phyloP scores from a whole-genome alignment of 2,888 invertebrate genomes.

The Chrysolina oricalcia region DNA sequence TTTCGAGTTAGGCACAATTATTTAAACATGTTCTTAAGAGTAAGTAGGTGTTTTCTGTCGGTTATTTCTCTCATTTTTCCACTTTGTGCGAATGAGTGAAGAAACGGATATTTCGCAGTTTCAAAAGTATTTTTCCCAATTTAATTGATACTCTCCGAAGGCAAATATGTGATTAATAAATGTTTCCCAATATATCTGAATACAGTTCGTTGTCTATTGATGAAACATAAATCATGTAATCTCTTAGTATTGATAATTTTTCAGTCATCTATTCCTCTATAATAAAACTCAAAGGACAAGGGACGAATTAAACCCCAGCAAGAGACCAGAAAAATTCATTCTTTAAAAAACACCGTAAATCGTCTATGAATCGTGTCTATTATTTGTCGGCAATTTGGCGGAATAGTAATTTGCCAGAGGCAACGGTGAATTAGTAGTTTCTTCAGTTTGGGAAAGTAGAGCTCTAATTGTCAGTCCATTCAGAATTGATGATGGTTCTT shows the following conservation, averaged over 20 bases:
- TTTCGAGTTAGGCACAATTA: no score
- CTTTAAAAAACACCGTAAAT: constrained; percentile 10
- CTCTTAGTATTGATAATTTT: background rate
- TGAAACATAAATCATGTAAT: no score
- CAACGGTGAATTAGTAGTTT: constrained; percentile 49
- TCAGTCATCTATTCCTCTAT: background rate
- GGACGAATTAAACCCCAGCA: background rate
- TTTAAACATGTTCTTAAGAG: no score
- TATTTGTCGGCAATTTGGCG: constrained; percentile 39
- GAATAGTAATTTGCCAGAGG: constrained; percentile 42
- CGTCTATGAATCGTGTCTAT: constrained; percentile 13
- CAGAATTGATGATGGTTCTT: constrained; percentile 51
- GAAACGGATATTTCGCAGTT: no score
- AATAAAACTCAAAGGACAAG: background rate
- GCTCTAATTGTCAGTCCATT: constrained; percentile 53
- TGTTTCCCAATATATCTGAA: no score
- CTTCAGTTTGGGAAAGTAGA: constrained; percentile 51
- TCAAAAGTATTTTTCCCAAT: no score
- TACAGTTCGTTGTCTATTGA: no score
- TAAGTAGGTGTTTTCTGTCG: no score
- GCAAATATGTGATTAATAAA: no score
- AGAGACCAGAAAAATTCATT: constrained; percentile 1
- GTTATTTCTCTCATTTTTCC: no score
- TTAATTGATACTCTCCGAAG: no score
- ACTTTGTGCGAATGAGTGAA: no score